Base-by-base conservation (phyloP, 2,113 vertebrate genomes). In the Ctenomys sociabilis region DNA sequence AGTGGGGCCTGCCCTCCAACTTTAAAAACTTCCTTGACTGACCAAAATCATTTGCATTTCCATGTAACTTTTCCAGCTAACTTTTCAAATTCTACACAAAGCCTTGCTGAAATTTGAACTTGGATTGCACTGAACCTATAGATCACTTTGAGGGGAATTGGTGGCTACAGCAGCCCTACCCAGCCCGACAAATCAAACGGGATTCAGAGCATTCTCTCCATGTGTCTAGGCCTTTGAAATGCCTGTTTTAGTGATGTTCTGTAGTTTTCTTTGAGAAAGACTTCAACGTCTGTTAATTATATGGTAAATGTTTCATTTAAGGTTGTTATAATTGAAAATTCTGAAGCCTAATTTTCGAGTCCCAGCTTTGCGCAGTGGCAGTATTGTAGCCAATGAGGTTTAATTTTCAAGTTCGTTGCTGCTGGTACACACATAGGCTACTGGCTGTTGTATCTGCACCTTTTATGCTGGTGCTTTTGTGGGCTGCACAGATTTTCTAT, bases 381-480 rank as follows among this genome's bases (percentile, higher is more conserved):
- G n/a, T n/a, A n/a, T n/a, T n/a, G n/a, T n/a, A n/a, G n/a, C n/a
- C n/a, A n/a, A n/a, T n/a, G n/a, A n/a, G n/a, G n/a, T n/a, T n/a
- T n/a, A n/a, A n/a, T 85, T 94, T 85, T 85, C 45, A 26, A 90
- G n/a, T 73, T 82, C 37, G 28, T 95, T 52, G 16, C 52, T 94
- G 4, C 32, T n/a, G 2, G 4, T 21, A 21, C 54, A 21, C 68
- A 24, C 11, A 35, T 59, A 32, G 35, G 22, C 0, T 37, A 9
- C 40, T 77, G 40, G 28, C 32, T 85, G 70, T 86, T 83, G 30
- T 77, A 43, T 49, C 81, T 77, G 35, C 17, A 63, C 64, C 7
- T 84, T 57, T 57, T 59, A 54, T 16, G 2, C 49, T 43, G 54
- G 28, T 45, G 43, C 49, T 52, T 97, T 57, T 90, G 28, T 57